Percentiles rank a stretch among this genome's conserved stretches.
Evolutionary conservation across 2,797 vertebrate species (phyloP).

Genomic region (Sebastes melanostomus): DNA sequence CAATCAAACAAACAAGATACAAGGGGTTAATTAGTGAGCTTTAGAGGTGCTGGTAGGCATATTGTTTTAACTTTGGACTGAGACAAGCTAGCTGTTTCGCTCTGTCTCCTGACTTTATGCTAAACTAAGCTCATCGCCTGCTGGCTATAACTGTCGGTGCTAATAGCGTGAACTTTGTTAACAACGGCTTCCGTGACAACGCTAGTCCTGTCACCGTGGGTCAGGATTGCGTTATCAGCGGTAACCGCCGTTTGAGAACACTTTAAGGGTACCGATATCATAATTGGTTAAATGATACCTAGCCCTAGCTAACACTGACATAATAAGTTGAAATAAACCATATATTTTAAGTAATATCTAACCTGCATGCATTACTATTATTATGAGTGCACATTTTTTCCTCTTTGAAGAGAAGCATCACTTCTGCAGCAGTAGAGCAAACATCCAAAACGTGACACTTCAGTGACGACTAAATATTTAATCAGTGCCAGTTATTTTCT

Average conservation of each 20-base stretch:
- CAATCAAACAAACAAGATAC: background rate
- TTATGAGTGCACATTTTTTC: slow-evolving; percentile 16
- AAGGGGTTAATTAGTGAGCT: too few species aligned
- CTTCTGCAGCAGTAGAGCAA: slow-evolving; percentile 32
- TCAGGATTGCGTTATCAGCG: rapidly evolving
- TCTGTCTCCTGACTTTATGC: rapidly evolving
- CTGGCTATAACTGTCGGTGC: too few species aligned
- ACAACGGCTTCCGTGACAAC: too few species aligned
- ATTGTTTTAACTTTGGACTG: too few species aligned
- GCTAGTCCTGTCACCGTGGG: too few species aligned
- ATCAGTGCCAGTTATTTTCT: slow-evolving; percentile 68
- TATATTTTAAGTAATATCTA: background rate
- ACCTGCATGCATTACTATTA: slow-evolving; percentile 4
- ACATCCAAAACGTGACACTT: slow-evolving; percentile 51
- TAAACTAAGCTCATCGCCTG: too few species aligned
- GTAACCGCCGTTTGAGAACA: background rate
- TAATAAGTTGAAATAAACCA: background rate
- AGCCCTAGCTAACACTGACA: background rate
- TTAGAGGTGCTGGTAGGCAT: too few species aligned
- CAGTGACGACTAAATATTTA: slow-evolving; percentile 67
- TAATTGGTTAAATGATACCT: too few species aligned
- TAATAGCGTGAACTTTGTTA: too few species aligned
- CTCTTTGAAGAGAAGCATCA: slow-evolving; percentile 17
- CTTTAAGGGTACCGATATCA: background rate
- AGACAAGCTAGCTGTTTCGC: too few species aligned